Evolutionary conservation across 2,888 invertebrate species (phyloP).

Genomic region (Galerucella pusilla): DNA sequence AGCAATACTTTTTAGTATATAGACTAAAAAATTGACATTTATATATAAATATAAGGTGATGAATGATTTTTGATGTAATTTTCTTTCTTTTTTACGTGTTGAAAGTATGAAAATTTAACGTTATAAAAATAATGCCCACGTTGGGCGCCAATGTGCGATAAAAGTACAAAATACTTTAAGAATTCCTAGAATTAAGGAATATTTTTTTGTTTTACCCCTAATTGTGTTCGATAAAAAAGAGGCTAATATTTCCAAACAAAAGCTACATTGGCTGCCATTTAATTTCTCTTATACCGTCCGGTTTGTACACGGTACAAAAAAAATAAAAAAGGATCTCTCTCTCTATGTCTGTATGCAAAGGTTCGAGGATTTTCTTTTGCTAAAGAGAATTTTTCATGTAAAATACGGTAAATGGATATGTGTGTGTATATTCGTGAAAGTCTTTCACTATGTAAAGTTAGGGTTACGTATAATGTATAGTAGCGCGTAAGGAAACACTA

Average conservation of each 20-base stretch:
- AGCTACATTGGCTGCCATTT: slow-evolving; percentile 10
- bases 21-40: not conserved
- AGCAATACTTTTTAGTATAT: slow-evolving; percentile 1
- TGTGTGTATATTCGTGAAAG: slow-evolving; percentile 54
- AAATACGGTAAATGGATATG: slow-evolving; percentile 47
- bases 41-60: not conserved
- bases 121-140: not conserved
- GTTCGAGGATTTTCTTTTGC: slow-evolving; percentile 45
- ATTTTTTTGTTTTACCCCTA: slow-evolving; percentile 15
- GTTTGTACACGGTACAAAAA: slow-evolving; percentile 43
- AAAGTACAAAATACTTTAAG: slow-evolving; percentile 15
- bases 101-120: not conserved
- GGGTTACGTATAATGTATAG: slow-evolving; percentile 61
- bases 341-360: slow-evolving; percentile 47
- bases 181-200: slow-evolving; percentile 5
- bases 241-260: slow-evolving; percentile 20
- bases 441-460: slow-evolving; percentile 62
- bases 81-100: not conserved
- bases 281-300: slow-evolving; percentile 10
- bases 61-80: not conserved
- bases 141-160: slow-evolving; percentile 10
- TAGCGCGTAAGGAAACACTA: slow-evolving; percentile 41
- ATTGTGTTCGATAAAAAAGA: slow-evolving; percentile 3
- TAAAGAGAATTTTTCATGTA: slow-evolving; percentile 42
- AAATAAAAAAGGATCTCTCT: slow-evolving; percentile 43